Conservation (phyloP, 2,113 vertebrate genomes). For the Lasiurus cinereus region DNA sequence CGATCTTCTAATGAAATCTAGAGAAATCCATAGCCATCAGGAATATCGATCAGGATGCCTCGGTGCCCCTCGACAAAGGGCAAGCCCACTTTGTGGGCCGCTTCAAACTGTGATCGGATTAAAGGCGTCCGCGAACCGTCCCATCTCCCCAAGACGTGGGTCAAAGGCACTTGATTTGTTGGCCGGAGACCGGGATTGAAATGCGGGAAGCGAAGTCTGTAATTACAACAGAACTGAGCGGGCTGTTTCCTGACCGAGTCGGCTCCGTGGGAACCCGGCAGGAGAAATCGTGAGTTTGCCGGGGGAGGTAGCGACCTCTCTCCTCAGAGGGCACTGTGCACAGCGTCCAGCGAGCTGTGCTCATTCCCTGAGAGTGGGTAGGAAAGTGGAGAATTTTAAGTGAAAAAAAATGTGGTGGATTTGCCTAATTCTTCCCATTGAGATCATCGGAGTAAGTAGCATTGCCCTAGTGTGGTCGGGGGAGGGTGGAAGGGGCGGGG, state of each 20-base stretch:
- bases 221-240: slow-evolving; percentile 24
- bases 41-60: slow-evolving; percentile 91
- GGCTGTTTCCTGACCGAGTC: background rate
- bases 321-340: background rate
- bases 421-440: background rate
- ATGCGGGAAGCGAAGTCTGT: slow-evolving; percentile 58
- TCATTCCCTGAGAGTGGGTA: background rate
- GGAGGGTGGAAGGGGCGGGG: background rate
- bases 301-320: background rate
- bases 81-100: slow-evolving; percentile 87
- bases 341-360: background rate
- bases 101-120: slow-evolving; percentile 90
- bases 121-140: slow-evolving; percentile 87
- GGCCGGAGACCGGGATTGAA: slow-evolving; percentile 50
- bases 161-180: slow-evolving; percentile 78
- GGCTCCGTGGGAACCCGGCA: slow-evolving; percentile 18
- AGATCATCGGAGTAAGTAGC: background rate
- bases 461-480: too few relatives aligned
- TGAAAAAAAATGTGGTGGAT: background rate
- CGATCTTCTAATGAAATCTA: slow-evolving; percentile 95
- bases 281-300: background rate
- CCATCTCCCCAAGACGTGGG: slow-evolving; percentile 83
- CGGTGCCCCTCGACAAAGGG: slow-evolving; percentile 88
- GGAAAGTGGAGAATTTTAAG: background rate
- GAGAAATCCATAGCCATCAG: slow-evolving; percentile 93